A percentile compares a stretch with the other conserved stretches of the same genome.
Evolutionary conservation across 2,888 invertebrate species (phyloP).

Genomic region (Perdita meconis): DNA sequence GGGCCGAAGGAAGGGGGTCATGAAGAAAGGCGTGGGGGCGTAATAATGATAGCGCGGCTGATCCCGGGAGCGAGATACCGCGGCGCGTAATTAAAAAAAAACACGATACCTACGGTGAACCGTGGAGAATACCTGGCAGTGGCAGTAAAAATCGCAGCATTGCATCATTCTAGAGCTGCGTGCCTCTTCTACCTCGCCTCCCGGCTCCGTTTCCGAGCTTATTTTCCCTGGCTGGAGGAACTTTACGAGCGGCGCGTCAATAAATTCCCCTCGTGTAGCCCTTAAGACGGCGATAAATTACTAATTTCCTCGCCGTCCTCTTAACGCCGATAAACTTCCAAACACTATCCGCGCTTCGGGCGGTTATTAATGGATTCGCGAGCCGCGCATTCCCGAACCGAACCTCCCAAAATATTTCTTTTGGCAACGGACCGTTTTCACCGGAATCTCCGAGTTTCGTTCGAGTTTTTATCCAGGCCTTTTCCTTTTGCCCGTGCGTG

Average conservation of each 20-base stretch:
- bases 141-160: constrained; percentile 54
- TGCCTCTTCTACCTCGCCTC: constrained; percentile 3
- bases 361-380: constrained; percentile 47
- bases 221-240: constrained; percentile 40
- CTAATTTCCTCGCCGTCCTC: constrained; percentile 56
- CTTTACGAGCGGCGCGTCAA: constrained; percentile 44
- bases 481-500: not conserved
- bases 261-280: constrained; percentile 43
- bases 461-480: not conserved
- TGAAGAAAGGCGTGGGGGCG: constrained; percentile 49
- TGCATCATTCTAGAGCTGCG: constrained; percentile 38
- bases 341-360: constrained; percentile 39
- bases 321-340: constrained; percentile 55
- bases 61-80: constrained; percentile 58
- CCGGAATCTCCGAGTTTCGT: not conserved
- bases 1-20: constrained; percentile 47
- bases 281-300: constrained; percentile 54
- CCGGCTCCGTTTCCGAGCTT: constrained; percentile 12
- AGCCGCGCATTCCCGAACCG: constrained; percentile 2
- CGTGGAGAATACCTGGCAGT: constrained; percentile 34
- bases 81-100: constrained; percentile 64
- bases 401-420: constrained; percentile 16
- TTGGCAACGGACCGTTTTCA: constrained; percentile 3
- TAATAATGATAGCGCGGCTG: constrained; percentile 57
- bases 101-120: constrained; percentile 48